These are phyloP conservation scores for Muraenolepis orangiensis DNA, from an alignment of 2,797 vertebrate species.

Conservation along the genomic window DNA sequence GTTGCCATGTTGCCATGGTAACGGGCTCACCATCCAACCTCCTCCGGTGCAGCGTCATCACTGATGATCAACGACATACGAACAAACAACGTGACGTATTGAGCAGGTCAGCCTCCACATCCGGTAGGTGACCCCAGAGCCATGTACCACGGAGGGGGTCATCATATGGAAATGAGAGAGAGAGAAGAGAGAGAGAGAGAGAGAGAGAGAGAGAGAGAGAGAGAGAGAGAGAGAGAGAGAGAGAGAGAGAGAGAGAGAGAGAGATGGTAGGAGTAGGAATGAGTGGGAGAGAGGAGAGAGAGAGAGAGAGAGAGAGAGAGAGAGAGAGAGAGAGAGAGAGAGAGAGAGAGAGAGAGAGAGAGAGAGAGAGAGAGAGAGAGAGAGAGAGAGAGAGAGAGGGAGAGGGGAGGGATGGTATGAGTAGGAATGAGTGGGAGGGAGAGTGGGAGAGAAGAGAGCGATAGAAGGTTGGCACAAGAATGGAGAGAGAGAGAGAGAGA, in stretches of 20 bases:
- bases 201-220: neutral
- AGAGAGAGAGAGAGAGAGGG: neutral
- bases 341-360: constrained; percentile 20
- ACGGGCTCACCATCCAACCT: too few species aligned
- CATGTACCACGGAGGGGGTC: neutral
- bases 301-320: constrained; percentile 10
- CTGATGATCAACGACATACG: too few species aligned
- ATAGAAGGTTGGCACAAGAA: constrained; percentile 15
- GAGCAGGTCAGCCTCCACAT: too few species aligned
- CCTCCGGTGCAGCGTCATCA: too few species aligned
- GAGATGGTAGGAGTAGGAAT: constrained; percentile 3
- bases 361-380: constrained; percentile 18
- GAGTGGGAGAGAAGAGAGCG: constrained; percentile 20
- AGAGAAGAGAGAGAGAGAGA: neutral
- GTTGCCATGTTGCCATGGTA: too few species aligned
- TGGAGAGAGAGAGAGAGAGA: neutral
- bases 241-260: neutral
- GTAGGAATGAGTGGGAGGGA: constrained; percentile 5
- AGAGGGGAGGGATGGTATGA: neutral
- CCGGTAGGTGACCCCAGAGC: too few species aligned
- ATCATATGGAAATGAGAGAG: neutral
- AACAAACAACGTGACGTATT: too few species aligned
- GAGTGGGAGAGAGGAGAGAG: constrained; percentile 5
- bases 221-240: neutral
- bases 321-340: constrained; percentile 15